phyloP scores from a whole-genome alignment of 2,797 vertebrate genomes.

The Lacerta viridis region DNA sequence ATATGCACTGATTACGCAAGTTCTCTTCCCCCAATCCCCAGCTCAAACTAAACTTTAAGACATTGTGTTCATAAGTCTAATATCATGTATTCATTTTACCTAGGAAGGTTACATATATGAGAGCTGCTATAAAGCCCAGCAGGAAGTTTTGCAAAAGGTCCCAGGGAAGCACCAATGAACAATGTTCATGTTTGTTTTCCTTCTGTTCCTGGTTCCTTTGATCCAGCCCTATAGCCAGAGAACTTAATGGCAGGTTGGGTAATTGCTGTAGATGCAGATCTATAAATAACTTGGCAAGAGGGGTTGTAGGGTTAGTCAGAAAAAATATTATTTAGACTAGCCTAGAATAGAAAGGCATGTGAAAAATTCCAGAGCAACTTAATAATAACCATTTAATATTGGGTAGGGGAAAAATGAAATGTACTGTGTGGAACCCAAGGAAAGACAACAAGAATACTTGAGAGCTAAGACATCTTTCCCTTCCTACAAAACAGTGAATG shows the following conservation, averaged over 20 bases:
- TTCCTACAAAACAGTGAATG: not conserved
- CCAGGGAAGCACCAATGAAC: not conserved
- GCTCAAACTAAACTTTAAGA: slow-evolving; percentile 12
- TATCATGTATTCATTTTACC: not conserved
- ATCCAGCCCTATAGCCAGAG: slow-evolving; percentile 1
- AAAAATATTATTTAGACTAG: slow-evolving; percentile 49
- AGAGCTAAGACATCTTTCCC: not conserved
- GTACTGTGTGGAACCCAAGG: not conserved
- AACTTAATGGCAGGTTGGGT: slow-evolving; percentile 1
- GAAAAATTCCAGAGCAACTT: slow-evolving; percentile 34
- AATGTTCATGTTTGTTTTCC: not conserved
- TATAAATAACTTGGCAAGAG: slow-evolving; percentile 25
- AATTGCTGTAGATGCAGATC: slow-evolving; percentile 2
- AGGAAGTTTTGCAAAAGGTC: not conserved
- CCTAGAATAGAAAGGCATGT: slow-evolving; percentile 21
- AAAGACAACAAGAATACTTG: slow-evolving; percentile 6
- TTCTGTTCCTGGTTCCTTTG: not conserved
- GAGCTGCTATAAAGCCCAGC: not conserved
- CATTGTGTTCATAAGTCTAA: not conserved
- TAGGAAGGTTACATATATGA: not conserved
- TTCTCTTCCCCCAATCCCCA: slow-evolving; percentile 2
- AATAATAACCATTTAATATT: slow-evolving; percentile 35
- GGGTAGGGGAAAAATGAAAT: slow-evolving; percentile 6
- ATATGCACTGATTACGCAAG: slow-evolving; percentile 26
- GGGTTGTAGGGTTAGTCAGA: slow-evolving; percentile 4